Conservation (phyloP, 1,140 invertebrate species). For the Chelonus insularis region DNA sequence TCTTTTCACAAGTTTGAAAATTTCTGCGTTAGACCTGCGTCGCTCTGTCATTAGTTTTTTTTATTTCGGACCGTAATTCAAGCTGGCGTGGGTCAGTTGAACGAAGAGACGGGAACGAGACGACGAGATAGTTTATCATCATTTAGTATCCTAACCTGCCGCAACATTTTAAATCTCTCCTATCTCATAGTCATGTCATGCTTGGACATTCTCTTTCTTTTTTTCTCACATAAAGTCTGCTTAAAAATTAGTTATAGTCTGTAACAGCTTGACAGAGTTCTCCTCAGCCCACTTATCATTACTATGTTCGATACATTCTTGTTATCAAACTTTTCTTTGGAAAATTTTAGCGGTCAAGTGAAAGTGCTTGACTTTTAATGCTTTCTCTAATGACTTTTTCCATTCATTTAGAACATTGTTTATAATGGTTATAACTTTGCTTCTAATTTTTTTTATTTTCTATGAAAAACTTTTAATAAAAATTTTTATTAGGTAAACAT, state of each 20-base stretch:
- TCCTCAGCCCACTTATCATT: too few relatives aligned
- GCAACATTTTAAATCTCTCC: constrained; percentile 59
- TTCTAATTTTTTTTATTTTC: too few relatives aligned
- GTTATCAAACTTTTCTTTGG: neutral
- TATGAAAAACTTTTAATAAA: too few relatives aligned
- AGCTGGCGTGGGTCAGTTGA: constrained; percentile 47
- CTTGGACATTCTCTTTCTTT: constrained; percentile 11
- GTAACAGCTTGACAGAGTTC: too few relatives aligned
- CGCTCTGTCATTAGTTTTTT: constrained; percentile 29
- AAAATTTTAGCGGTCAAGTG: too few relatives aligned
- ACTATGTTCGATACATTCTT: too few relatives aligned
- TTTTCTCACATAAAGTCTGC: neutral
- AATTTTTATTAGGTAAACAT: too few relatives aligned
- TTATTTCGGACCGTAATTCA: constrained; percentile 48
- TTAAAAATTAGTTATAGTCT: neutral
- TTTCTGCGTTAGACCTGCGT: constrained; percentile 12
- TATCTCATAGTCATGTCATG: constrained; percentile 39
- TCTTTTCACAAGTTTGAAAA: constrained; percentile 7
- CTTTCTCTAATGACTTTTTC: too few relatives aligned
- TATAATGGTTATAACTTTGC: too few relatives aligned
- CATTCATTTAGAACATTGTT: too few relatives aligned
- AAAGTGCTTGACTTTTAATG: too few relatives aligned
- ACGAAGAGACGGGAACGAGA: constrained; percentile 32
- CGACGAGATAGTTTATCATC: constrained; percentile 58
- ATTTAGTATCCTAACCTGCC: constrained; percentile 55